phyloP scores from a whole-genome alignment of 2,797 vertebrate species.

The Xenopus petersii region DNA sequence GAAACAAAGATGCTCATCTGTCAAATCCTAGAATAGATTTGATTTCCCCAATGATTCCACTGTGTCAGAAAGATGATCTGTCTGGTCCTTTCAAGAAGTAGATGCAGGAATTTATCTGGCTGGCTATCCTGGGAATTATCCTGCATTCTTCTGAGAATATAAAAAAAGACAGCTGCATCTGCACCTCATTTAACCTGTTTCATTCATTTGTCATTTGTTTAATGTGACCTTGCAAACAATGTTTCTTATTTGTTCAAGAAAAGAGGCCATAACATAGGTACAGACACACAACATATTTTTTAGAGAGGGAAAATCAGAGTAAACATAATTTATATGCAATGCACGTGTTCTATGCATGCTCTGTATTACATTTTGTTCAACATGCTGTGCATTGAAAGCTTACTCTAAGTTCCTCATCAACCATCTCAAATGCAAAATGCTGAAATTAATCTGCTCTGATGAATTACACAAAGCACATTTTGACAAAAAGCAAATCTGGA shows the following conservation, averaged over 20 bases:
- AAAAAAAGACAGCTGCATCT: slow-evolving; percentile 61
- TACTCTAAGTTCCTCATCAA: no score
- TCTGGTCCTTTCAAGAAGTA: slow-evolving; percentile 46
- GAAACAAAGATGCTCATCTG: slow-evolving; percentile 52
- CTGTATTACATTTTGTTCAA: no score
- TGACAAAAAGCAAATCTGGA: no score
- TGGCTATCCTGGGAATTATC: slow-evolving; percentile 50
- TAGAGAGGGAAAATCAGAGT: no score
- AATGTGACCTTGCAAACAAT: slow-evolving; percentile 47
- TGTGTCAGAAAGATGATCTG: slow-evolving; percentile 35
- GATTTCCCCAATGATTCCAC: slow-evolving; percentile 46
- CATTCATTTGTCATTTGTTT: slow-evolving; percentile 64
- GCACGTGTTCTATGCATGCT: no score
- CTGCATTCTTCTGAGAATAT: slow-evolving; percentile 56
- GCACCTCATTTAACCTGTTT: slow-evolving; percentile 61
- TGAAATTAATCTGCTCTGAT: no score
- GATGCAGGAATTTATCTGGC: slow-evolving; percentile 48
- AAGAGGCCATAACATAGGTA: slow-evolving; percentile 15
- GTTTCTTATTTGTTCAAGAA: slow-evolving; percentile 11
- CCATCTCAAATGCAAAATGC: no score
- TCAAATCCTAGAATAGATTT: slow-evolving; percentile 53
- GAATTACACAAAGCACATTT: no score
- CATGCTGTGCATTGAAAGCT: no score
- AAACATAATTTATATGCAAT: no score
- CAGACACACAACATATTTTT: no score